Percentiles rank a stretch among this genome's conserved stretches.
phyloP scores from a whole-genome alignment of 2,888 invertebrate species.

The Papilio elwesi region DNA sequence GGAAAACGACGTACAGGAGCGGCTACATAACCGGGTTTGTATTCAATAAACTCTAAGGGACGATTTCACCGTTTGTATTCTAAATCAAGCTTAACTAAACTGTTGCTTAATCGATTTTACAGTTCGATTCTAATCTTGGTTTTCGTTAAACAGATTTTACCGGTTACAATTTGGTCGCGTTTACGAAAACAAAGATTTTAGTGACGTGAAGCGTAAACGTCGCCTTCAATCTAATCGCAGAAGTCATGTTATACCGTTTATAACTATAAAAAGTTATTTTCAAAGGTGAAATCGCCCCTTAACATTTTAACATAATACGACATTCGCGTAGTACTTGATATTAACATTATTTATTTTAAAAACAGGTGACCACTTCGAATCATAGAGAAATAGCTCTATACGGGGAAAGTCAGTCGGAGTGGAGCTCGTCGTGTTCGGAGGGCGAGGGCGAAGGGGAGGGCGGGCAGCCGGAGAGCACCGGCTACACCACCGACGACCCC shows the following conservation, averaged over 20 bases:
- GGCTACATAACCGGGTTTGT: conserved; percentile 73
- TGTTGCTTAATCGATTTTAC: too few species aligned
- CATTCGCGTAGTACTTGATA: neutral
- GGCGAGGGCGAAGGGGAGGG: conserved; percentile 78
- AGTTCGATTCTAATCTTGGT: too few species aligned
- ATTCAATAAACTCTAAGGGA: conserved; percentile 5
- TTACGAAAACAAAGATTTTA: too few species aligned
- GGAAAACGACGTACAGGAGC: conserved; percentile 66
- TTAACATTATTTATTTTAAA: neutral
- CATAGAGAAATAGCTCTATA: conserved; percentile 76
- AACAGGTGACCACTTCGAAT: conserved; percentile 69
- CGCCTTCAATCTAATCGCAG: too few species aligned
- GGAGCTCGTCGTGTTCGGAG: conserved; percentile 87
- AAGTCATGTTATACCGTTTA: too few species aligned
- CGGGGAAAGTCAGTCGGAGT: conserved; percentile 91
- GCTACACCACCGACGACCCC: conserved; percentile 94
- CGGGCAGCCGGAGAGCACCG: conserved; percentile 88
- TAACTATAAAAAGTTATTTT: too few species aligned
- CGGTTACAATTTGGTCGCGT: too few species aligned
- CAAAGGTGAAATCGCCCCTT: too few species aligned
- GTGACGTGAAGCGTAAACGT: too few species aligned
- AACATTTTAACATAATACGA: neutral
- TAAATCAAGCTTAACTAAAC: too few species aligned
- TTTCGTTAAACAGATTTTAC: too few species aligned
- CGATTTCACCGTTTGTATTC: too few species aligned